phyloP scores from a whole-genome alignment of 2,888 invertebrate genomes.

The Dolomedes plantarius region DNA sequence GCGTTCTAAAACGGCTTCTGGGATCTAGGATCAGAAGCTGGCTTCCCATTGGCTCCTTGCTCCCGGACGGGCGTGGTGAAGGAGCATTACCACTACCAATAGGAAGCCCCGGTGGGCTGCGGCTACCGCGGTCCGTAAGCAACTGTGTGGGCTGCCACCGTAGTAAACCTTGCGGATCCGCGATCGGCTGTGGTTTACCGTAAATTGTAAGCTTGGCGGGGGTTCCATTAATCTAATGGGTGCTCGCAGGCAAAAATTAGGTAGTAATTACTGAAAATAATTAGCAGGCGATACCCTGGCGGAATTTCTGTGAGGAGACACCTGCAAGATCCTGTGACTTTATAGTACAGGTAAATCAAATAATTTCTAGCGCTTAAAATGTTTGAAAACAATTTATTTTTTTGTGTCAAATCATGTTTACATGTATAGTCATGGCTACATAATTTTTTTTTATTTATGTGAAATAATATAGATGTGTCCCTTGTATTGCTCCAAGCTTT shows the following conservation, averaged over 20 bases:
- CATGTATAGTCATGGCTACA: too few relatives aligned
- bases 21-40: conserved; percentile 57
- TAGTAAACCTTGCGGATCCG: conserved; percentile 50
- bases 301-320: background rate
- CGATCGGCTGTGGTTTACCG: conserved; percentile 52
- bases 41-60: conserved; percentile 62
- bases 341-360: background rate
- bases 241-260: conserved; percentile 4
- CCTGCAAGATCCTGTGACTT: background rate
- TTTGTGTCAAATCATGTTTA: too few relatives aligned
- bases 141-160: conserved; percentile 44
- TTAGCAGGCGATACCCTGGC: background rate
- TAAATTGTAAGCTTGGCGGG: conserved; percentile 57
- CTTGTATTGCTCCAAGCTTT: too few relatives aligned
- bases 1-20: conserved; percentile 65
- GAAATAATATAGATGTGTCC: too few relatives aligned
- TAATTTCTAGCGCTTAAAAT: background rate
- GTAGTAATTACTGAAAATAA: conserved; percentile 3
- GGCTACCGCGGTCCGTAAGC: conserved; percentile 49
- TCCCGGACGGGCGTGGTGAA: conserved; percentile 55
- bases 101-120: conserved; percentile 64
- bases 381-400: too few relatives aligned
- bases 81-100: conserved; percentile 59
- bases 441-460: too few relatives aligned
- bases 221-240: conserved; percentile 41